Evolutionary conservation across 2,888 invertebrate genomes (phyloP).

Genomic region (Lithophane semibrunnea): DNA sequence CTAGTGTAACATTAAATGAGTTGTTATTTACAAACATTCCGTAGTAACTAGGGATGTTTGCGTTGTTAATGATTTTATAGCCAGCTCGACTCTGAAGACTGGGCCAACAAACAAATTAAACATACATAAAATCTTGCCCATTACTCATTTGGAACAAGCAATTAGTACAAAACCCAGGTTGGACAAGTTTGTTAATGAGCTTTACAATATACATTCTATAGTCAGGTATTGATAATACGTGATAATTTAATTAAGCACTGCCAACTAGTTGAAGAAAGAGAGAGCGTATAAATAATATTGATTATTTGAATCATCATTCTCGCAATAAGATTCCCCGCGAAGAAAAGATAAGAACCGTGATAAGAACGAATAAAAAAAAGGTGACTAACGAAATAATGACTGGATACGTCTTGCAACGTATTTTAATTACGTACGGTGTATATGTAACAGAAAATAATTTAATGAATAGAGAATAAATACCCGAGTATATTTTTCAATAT

Average conservation of each 20-base stretch:
- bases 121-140: slow-evolving; percentile 28
- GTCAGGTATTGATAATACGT: background rate
- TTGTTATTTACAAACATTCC: slow-evolving; percentile 44
- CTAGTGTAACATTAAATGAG: background rate
- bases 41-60: slow-evolving; percentile 23
- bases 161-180: slow-evolving; percentile 26
- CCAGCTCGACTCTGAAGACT: slow-evolving; percentile 7
- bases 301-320: background rate
- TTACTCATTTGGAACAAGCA: slow-evolving; percentile 25
- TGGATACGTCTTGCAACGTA: no score
- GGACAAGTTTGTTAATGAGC: background rate
- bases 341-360: background rate
- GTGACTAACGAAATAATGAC: background rate
- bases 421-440: no score
- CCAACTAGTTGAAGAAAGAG: background rate
- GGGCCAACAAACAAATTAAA: slow-evolving; percentile 38
- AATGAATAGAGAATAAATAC: no score
- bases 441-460: no score
- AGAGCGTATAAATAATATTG: background rate
- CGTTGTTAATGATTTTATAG: slow-evolving; percentile 30
- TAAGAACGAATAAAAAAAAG: background rate
- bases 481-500: no score
- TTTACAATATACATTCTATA: background rate
- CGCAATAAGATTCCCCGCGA: background rate
- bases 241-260: background rate